Conservation (phyloP, 2,797 vertebrate species). For the Aselliscus stoliczkanus region DNA sequence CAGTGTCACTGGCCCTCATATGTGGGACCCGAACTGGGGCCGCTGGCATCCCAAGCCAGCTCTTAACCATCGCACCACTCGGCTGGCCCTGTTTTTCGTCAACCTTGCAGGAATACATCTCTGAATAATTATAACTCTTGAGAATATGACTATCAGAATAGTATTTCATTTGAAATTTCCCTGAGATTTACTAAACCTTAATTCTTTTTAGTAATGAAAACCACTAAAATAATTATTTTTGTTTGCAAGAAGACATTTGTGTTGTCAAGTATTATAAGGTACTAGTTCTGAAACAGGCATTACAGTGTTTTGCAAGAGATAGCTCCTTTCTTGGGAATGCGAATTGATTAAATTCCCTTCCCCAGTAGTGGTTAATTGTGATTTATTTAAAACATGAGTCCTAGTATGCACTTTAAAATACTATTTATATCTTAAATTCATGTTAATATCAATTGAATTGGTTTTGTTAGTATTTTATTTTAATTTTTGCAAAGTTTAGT, state of each 20-base stretch:
- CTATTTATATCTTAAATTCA: neutral
- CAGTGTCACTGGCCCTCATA: too few relatives aligned
- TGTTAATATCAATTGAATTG: neutral
- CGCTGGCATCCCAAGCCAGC: too few relatives aligned
- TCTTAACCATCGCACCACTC: too few relatives aligned
- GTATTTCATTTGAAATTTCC: neutral
- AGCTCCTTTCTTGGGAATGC: neutral
- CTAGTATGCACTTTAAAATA: neutral
- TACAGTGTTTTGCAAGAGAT: neutral
- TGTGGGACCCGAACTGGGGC: too few relatives aligned
- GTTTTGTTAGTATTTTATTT: neutral
- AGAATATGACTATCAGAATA: neutral
- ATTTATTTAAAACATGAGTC: neutral
- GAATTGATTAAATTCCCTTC: neutral
- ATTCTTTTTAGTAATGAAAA: neutral
- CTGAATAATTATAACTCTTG: neutral
- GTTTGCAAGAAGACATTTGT: neutral
- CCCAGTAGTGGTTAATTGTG: neutral
- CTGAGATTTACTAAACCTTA: neutral
- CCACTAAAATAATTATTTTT: neutral
- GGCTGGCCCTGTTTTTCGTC: too few relatives aligned
- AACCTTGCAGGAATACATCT: neutral
- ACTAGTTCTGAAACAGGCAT: neutral
- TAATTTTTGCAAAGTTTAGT: slow-evolving; percentile 31
- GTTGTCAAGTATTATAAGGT: neutral